Evolutionary conservation across 2,797 vertebrate genomes (phyloP).

Genomic region (Xenopus petersii): DNA sequence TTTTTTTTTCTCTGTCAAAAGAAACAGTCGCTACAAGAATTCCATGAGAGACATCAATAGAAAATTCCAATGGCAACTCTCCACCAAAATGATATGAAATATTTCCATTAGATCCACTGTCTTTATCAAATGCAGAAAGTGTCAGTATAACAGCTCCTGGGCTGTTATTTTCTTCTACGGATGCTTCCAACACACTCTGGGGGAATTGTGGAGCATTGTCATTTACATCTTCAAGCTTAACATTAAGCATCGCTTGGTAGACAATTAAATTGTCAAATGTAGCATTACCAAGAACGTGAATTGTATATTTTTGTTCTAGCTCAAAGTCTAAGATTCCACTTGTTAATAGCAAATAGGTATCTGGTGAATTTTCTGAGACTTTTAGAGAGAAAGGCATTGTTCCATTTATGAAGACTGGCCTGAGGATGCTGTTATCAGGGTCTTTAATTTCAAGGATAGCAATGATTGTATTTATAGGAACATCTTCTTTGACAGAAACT

Average conservation of each 20-base stretch:
- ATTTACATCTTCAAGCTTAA: slow-evolving; percentile 70
- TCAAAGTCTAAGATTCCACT: slow-evolving; percentile 60
- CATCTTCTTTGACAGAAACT: slow-evolving; percentile 72
- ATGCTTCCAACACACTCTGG: slow-evolving; percentile 55
- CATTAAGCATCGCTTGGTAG: slow-evolving; percentile 56
- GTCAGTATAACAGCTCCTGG: slow-evolving; percentile 57
- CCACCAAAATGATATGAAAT: slow-evolving; percentile 64
- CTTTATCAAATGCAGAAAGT: slow-evolving; percentile 67
- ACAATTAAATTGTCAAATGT: slow-evolving; percentile 41
- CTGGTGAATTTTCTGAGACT: slow-evolving; percentile 56
- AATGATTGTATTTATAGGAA: slow-evolving; percentile 65
- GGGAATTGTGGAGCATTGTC: slow-evolving; percentile 71
- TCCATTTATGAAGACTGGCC: slow-evolving; percentile 64
- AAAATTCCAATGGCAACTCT: slow-evolving; percentile 57
- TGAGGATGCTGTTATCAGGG: slow-evolving; percentile 56
- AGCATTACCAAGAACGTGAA: slow-evolving; percentile 61
- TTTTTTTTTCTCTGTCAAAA: slow-evolving; percentile 70
- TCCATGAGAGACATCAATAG: slow-evolving; percentile 63
- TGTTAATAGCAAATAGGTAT: slow-evolving; percentile 73
- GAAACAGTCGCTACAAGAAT: slow-evolving; percentile 58
- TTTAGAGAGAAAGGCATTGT: slow-evolving; percentile 68
- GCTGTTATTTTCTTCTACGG: slow-evolving; percentile 72
- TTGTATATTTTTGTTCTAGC: slow-evolving; percentile 61
- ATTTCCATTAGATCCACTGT: slow-evolving; percentile 64
- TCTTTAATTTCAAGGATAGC: slow-evolving; percentile 70